A percentile compares a stretch with the other conserved stretches of the same genome.
These are phyloP conservation scores for Melanocharis versteri DNA, from an alignment of 2,113 vertebrate species.

Conservation along the genomic window DNA sequence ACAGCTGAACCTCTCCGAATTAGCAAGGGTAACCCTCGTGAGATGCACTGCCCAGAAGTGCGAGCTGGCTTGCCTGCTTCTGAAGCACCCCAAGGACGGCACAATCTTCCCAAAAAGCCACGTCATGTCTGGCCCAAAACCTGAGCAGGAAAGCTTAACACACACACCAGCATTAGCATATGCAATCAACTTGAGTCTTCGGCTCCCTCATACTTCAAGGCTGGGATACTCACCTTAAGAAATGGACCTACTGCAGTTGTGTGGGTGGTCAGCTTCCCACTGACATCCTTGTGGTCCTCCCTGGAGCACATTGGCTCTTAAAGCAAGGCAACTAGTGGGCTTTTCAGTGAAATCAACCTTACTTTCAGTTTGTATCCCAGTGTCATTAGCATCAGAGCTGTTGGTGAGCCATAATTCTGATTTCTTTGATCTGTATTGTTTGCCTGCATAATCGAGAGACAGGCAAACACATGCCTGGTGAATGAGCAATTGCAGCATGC, in stretches of 20 bases:
- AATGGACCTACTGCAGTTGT: accelerated
- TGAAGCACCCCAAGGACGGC: not conserved
- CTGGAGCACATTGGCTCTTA: not conserved
- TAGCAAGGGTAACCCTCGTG: accelerated
- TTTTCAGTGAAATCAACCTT: not conserved
- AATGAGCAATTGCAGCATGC: not conserved
- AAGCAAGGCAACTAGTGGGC: not conserved
- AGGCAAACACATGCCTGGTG: not conserved
- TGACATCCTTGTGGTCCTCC: no score
- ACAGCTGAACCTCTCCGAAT: accelerated
- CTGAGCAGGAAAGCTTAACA: not conserved
- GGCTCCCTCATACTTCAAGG: not conserved
- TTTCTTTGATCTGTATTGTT: conserved; percentile 45
- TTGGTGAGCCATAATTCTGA: conserved; percentile 17
- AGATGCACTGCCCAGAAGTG: not conserved
- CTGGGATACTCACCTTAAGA: not conserved
- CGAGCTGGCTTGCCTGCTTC: not conserved
- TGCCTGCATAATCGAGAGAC: not conserved
- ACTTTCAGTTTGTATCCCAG: conserved; percentile 38
- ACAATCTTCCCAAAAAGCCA: not conserved
- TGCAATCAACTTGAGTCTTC: not conserved
- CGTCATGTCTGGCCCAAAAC: accelerated
- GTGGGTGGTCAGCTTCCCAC: not conserved
- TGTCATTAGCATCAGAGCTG: conserved; percentile 29
- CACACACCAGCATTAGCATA: not conserved